A percentile compares a stretch with the other conserved stretches of the same genome.
Evolutionary conservation across 2,797 vertebrate genomes (phyloP).

Genomic region (Spondyliosoma cantharus): DNA sequence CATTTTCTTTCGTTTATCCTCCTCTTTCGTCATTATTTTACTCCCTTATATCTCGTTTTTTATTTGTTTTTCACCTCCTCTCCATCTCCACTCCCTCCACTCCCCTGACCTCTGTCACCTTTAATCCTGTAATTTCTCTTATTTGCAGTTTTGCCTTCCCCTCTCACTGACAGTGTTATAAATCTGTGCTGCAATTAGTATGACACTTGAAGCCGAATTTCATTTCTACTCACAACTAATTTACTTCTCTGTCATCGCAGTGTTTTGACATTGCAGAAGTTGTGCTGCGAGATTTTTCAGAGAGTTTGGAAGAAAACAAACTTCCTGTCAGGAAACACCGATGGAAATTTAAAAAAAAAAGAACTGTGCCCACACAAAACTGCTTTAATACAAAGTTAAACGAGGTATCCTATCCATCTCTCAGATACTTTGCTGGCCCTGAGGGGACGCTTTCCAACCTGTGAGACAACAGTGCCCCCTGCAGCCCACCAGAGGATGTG

Average conservation of each 20-base stretch:
- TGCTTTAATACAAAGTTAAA: constrained; percentile 58
- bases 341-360: constrained; percentile 25
- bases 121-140: constrained; percentile 40
- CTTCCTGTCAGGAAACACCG: constrained; percentile 44
- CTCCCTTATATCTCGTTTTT: constrained; percentile 7
- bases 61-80: constrained; percentile 35
- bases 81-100: not conserved
- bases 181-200: constrained; percentile 60
- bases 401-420: constrained; percentile 43
- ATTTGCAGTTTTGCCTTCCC: constrained; percentile 24
- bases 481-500: constrained; percentile 27
- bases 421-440: constrained; percentile 24
- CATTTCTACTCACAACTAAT: constrained; percentile 46
- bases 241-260: constrained; percentile 50
- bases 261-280: constrained; percentile 61
- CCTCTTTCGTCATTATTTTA: constrained; percentile 55
- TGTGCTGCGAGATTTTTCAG: constrained; percentile 35
- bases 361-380: constrained; percentile 28
- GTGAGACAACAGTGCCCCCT: constrained; percentile 78
- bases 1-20: constrained; percentile 46
- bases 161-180: constrained; percentile 33
- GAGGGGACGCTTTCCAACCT: constrained; percentile 19
- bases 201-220: constrained; percentile 55
- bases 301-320: constrained; percentile 52
- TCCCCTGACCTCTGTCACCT: constrained; percentile 29